These are phyloP conservation scores for Vidua chalybeata DNA, from an alignment of 2,113 vertebrate species.

Conservation along the genomic window DNA sequence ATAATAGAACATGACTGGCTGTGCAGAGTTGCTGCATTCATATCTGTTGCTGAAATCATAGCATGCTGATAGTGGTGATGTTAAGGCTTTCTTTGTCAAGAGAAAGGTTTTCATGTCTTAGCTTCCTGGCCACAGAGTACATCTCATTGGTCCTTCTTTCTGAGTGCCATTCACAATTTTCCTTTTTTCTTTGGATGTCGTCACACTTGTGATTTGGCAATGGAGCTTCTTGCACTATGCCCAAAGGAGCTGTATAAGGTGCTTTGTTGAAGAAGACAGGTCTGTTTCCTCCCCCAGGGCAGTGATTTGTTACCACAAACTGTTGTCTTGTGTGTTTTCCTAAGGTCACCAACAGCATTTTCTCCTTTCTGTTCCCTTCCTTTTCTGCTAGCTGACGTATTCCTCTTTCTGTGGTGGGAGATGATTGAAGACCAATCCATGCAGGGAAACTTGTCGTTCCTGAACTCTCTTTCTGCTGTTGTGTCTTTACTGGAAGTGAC, in stretches of 20 bases:
- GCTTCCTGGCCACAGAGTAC: background rate
- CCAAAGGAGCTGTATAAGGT: background rate
- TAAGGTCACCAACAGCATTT: background rate
- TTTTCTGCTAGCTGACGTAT: rapidly evolving
- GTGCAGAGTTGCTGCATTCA: background rate
- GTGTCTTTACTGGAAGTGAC: background rate
- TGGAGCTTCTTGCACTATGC: background rate
- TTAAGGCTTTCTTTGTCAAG: background rate
- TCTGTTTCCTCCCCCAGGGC: background rate
- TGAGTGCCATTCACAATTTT: background rate
- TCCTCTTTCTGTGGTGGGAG: background rate
- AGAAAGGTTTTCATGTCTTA: background rate
- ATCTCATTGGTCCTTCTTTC: background rate
- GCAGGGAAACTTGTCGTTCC: background rate
- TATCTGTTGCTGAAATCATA: background rate
- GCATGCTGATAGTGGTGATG: background rate
- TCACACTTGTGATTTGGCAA: background rate
- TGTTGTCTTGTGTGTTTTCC: background rate
- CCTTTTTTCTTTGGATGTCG: background rate
- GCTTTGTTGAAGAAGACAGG: background rate
- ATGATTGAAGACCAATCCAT: background rate
- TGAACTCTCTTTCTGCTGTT: background rate
- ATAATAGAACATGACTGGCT: background rate
- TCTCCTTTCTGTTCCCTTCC: background rate
- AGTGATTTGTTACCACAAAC: background rate